These are phyloP conservation scores for Centropus bengalensis DNA, from an alignment of 2,113 vertebrate genomes.

Conservation along the genomic window DNA sequence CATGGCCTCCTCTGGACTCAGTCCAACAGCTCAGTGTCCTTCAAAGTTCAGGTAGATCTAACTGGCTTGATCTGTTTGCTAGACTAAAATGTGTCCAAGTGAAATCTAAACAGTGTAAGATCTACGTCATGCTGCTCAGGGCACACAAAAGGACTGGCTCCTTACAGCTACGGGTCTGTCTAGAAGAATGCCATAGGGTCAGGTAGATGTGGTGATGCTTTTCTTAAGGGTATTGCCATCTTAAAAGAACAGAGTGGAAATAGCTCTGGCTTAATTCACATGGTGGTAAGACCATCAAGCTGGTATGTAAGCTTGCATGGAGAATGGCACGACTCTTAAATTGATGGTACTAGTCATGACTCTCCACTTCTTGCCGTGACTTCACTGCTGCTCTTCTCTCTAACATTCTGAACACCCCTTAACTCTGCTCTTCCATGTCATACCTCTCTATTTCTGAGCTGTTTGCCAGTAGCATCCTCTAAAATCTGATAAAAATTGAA, in stretches of 20 bases:
- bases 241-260: background rate
- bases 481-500: background rate
- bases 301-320: background rate
- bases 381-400: background rate
- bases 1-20: too few species aligned
- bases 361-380: background rate
- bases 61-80: background rate
- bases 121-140: background rate
- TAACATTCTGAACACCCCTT: background rate
- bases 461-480: background rate
- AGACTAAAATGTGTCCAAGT: background rate
- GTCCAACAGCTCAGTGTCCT: too few species aligned
- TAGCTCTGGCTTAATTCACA: background rate
- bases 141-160: background rate
- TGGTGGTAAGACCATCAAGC: background rate
- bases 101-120: background rate
- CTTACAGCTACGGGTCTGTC: background rate
- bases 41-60: background rate
- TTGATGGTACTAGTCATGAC: background rate
- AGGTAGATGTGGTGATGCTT: background rate
- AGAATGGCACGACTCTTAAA: background rate
- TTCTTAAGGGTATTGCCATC: background rate
- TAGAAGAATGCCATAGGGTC: background rate
- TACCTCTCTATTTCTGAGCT: background rate
- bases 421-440: background rate